Evolutionary conservation across 64 coral and sea anemone genomes (phyloP), one percentile per base, ranked within the genome.

Genomic region (Stylophora pistillata): DNA sequence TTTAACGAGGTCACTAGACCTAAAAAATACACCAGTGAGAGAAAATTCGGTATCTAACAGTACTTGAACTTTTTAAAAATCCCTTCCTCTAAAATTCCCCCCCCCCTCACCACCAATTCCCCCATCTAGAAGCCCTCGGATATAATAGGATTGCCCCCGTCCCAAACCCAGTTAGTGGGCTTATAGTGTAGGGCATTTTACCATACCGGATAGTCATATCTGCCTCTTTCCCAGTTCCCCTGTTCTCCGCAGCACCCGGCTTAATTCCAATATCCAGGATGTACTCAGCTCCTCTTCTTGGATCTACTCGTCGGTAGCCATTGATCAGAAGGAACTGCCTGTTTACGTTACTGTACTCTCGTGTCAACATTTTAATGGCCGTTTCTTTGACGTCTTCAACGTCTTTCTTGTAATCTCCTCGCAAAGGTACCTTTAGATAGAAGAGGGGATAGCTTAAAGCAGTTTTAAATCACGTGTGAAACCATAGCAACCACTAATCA

Each of bases 271-370:
- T 93, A 87, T 99, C 97, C 77, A 99, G 82, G 47, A 99, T 93
- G 31, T 99, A 99, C 25, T 99, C 97, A 10, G 97, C 85, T 3
- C 97, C 97, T 69, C 97, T 85, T 26, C 90, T 79, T 74, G 94
- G 94, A 77, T 99, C 97, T 41, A 99, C 83, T 70, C 93, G 77
- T 14, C 97, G 87, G 55, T 99, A 99, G 34, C 97, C 97, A 84
- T 99, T 99, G 7, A 99, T 90, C 12, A 99, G 72, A 2, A 69
- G 77, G 23, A 81, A 79, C 23, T 86, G 64, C 53, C 82, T 91
- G 31, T 87, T 65, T 17, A 87, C 34, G 37, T 84, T 79, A 29
- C 82, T 87, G 57, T 76, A 58, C 55, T 99, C 97, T 63, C 89
- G 87, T 31, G 87, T 74, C 55, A 99, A 72, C 97, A 99, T 90